Conservation (phyloP, 2,113 vertebrate genomes). For the Cebus imitator region DNA sequence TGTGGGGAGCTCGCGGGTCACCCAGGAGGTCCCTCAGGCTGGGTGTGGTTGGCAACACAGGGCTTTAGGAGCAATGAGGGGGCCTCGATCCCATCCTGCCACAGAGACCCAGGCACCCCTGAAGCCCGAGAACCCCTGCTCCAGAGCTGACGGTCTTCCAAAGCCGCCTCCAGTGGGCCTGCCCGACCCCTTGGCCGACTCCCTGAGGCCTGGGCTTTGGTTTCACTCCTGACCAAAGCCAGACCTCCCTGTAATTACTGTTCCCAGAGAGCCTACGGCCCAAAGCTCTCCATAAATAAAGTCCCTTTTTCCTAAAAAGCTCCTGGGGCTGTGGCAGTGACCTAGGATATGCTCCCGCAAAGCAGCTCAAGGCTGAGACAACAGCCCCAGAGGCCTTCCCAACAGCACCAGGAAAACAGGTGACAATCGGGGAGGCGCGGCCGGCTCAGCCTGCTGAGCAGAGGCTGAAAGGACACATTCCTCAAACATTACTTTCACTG, state of each 20-base stretch:
- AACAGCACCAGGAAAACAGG: not conserved
- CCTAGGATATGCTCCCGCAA: too few species aligned
- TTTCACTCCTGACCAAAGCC: not conserved
- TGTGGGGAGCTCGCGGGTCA: not conserved
- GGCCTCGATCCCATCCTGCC: not conserved
- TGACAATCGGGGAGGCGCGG: not conserved
- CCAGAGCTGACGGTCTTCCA: not conserved
- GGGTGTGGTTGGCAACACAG: not conserved
- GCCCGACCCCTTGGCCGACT: fast-evolving
- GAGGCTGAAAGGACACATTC: fast-evolving
- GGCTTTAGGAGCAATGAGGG: not conserved
- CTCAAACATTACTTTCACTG: not conserved
- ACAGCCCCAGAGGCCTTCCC: not conserved
- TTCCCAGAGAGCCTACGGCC: not conserved
- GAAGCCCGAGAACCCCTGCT: fast-evolving
- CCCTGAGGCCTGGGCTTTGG: not conserved
- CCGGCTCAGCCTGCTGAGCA: not conserved
- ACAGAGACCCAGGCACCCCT: fast-evolving
- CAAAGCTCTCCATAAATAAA: fast-evolving
- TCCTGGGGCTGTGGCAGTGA: not conserved
- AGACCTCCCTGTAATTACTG: not conserved
- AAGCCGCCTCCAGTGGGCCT: fast-evolving
- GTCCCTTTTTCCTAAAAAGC: not conserved
- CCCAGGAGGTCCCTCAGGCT: not conserved
- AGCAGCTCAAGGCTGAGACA: not conserved